These are phyloP conservation scores for Ceratoteleas bidentatus DNA, from an alignment of 1,140 invertebrate genomes.

Conservation along the genomic window DNA sequence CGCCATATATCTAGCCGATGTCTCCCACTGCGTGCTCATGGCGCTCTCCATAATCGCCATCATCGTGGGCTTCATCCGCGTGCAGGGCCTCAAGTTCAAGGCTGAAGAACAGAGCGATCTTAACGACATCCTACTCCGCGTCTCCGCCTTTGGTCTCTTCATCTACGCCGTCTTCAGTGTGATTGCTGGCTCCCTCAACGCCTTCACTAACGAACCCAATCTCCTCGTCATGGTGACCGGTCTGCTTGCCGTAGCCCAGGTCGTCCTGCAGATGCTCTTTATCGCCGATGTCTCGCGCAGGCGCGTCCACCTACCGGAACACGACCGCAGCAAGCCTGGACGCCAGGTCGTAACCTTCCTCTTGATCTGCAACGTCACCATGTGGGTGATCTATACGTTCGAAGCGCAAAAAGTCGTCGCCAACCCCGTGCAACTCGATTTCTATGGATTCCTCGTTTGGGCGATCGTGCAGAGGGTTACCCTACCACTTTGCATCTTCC, in stretches of 20 bases:
- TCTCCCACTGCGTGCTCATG: slow-evolving; percentile 94
- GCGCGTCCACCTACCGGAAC: slow-evolving; percentile 93
- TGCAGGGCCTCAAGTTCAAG: slow-evolving; percentile 93
- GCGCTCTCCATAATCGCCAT: slow-evolving; percentile 93
- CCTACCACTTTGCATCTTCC: slow-evolving; percentile 97
- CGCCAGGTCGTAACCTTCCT: slow-evolving; percentile 97
- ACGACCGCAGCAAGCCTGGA: slow-evolving; percentile 95
- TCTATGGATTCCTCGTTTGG: slow-evolving; percentile 97
- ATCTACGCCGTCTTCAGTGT: slow-evolving; percentile 96
- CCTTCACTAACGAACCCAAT: slow-evolving; percentile 92
- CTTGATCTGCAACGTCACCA: slow-evolving; percentile 95
- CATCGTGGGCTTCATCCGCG: slow-evolving; percentile 91
- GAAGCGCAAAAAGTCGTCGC: slow-evolving; percentile 96
- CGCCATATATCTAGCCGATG: slow-evolving; percentile 94
- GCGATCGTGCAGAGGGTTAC: slow-evolving; percentile 95
- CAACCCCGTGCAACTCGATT: slow-evolving; percentile 94
- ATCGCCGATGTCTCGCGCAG: slow-evolving; percentile 96
- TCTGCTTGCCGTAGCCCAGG: slow-evolving; percentile 92
- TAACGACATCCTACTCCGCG: slow-evolving; percentile 93
- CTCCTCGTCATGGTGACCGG: slow-evolving; percentile 94
- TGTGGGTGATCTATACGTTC: slow-evolving; percentile 98
- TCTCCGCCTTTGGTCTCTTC: slow-evolving; percentile 95
- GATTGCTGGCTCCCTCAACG: slow-evolving; percentile 92
- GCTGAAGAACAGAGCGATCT: slow-evolving; percentile 93
- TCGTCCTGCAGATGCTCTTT: slow-evolving; percentile 95